Evolutionary conservation across 2,888 invertebrate species (phyloP), one percentile per base, ranked within the genome.

Genomic region (Lasioglossum oenotherae): DNA sequence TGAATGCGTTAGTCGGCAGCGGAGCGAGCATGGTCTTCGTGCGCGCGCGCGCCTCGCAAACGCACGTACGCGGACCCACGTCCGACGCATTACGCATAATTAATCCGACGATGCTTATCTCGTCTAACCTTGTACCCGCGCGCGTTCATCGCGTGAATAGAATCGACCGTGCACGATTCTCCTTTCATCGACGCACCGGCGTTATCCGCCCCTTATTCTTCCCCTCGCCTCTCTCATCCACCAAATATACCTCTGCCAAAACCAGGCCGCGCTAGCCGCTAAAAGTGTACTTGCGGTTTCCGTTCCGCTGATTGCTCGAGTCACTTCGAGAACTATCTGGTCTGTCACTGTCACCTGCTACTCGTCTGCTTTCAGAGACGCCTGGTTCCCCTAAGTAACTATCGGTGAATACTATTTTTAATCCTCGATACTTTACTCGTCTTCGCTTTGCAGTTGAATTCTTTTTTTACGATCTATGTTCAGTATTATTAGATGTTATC

Each of bases 11-110:
- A 85, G 87, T 84, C 77, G 64, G 44, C 12, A 76, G 38, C 75
- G 69, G 53, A 72, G 74, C 41, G 23, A 67, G 49, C 67, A 19
- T 31, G 81, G 57, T 83, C 84, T 79, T 72, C 46, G 27, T 53
- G 41, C 23, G 35, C 77, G 81, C 86, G 80, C 77, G 53, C 80
- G 53, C 80, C 79, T 14, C 6, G 14, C n/a, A 41, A 38, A 16
- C 46, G 72, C 44, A 41, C 87, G 80, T 80, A 71, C 78, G 74
- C 82, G 77, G 49, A 69, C 75, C 67, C 80, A 86, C 82, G 77
- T 87, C 74, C 87, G 83, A 87, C 86, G 93, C 93, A 92, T 93
- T 92, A 92, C 92, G 93, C 93, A 92, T 93, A 93, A 93, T 93
- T 93, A 93, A 93, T 92, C 92, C 91, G 80, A 79, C 88, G 92